phyloP scores from a whole-genome alignment of 2,113 vertebrate genomes.

The Isurus oxyrinchus region DNA sequence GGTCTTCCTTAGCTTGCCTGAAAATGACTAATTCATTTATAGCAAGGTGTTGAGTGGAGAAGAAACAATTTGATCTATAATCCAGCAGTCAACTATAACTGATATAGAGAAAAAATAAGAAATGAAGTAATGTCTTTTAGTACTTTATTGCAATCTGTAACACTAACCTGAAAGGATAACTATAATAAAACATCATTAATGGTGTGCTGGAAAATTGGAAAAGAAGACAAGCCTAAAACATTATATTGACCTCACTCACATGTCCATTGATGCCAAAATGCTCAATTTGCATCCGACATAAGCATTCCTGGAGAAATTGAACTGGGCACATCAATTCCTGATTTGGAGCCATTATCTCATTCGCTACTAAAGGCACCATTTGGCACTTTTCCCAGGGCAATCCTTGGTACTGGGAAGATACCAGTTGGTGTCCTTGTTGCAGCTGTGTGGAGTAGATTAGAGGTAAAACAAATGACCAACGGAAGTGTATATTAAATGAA shows the following conservation, averaged over 20 bases:
- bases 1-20: neutral
- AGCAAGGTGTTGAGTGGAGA: neutral
- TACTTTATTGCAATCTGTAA: conserved; percentile 6
- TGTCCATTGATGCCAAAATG: neutral
- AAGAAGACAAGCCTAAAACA: neutral
- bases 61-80: conserved; percentile 14
- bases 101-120: neutral
- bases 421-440: conserved; percentile 19
- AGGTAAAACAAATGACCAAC: conserved; percentile 25
- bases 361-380: neutral
- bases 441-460: conserved; percentile 33
- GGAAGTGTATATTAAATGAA: neutral
- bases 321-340: conserved; percentile 1
- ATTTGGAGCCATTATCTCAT: neutral
- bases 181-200: neutral
- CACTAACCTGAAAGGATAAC: neutral
- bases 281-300: neutral
- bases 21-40: neutral
- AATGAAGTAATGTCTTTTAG: neutral
- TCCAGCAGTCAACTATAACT: neutral
- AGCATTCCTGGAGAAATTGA: neutral
- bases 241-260: neutral
- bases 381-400: conserved; percentile 20
- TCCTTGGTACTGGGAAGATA: conserved; percentile 14
- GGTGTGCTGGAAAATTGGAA: neutral